Evolutionary conservation across 2,113 vertebrate genomes (phyloP), one percentile per base, ranked within the genome.

Genomic region (Coturnix japonica): DNA sequence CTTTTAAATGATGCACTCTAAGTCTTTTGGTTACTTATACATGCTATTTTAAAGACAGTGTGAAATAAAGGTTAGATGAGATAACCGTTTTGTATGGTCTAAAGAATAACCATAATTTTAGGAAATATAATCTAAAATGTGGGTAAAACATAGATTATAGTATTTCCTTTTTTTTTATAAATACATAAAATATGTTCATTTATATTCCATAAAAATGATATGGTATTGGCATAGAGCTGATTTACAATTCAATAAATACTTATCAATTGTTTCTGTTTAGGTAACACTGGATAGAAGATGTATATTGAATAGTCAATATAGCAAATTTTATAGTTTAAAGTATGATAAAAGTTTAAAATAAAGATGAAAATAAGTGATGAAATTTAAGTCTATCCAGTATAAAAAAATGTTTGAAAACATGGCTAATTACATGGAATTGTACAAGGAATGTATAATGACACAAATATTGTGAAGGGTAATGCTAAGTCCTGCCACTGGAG

Each of bases 401-500:
- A 79, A 76, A 89, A 89, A 78, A 25, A 14, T 81, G 20, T 60
- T 78, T 6, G 2, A 73, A 87, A 91, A 12, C 9, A 21, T 56
- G 17, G 15, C 8, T 53, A 35, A 6, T 57, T 69, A 26, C 8
- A 37, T 0, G 1, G 11, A 81, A n/a, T 33, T 60, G 77, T 78
- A 43, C 9, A 54, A 9, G 31, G 13, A 56, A 56, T 33, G 4
- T 23, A 47, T 44, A 61, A 46, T 6, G 7, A 35, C 70, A 4
- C 4, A 23, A 25, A 3, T 28, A 59, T 3, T 49, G 31, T 1
- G 7, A 75, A 81, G 78, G 15, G 4, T 71, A 81, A 63, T 59
- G 6, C 2, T 20, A 20, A 7, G 11, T 78, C 22, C 7, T 71
- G 5, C 6, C 2, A 4, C 9, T n/a, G 26, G 4, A 37, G 17